These are phyloP conservation scores for Elysia crispata DNA, from an alignment of 2,888 invertebrate genomes.

Conservation along the genomic window DNA sequence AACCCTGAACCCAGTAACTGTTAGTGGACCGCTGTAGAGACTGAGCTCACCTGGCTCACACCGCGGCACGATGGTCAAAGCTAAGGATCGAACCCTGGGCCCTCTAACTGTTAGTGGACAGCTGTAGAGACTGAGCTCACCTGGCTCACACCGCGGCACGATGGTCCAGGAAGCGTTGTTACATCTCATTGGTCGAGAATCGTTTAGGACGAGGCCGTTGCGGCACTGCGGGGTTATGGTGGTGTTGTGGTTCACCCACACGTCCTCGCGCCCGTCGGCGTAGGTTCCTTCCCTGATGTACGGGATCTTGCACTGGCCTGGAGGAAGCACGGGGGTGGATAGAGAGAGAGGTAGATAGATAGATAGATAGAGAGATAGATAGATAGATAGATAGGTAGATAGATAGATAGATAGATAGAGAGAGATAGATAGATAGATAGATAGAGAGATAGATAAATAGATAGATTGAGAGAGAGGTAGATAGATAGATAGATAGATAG, in stretches of 20 bases:
- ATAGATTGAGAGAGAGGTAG: no score
- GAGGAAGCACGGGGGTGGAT: slow-evolving; percentile 13
- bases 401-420: no score
- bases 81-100: neutral
- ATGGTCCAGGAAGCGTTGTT: slow-evolving; percentile 97
- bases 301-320: slow-evolving; percentile 92
- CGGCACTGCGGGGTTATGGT: slow-evolving; percentile 66
- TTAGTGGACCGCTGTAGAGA: neutral
- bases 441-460: no score
- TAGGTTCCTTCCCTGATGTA: slow-evolving; percentile 80
- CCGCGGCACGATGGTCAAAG: slow-evolving; percentile 82
- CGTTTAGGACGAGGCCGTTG: slow-evolving; percentile 66
- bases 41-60: slow-evolving; percentile 86
- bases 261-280: slow-evolving; percentile 59
- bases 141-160: slow-evolving; percentile 91
- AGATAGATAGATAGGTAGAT: no score
- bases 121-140: slow-evolving; percentile 77
- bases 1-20: neutral
- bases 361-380: no score
- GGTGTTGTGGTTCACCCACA: slow-evolving; percentile 66
- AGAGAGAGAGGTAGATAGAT: no score
- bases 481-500: no score
- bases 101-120: neutral
- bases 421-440: no score
- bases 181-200: slow-evolving; percentile 80